phyloP scores from a whole-genome alignment of 1,140 invertebrate genomes.

The Callitettix versicolor region DNA sequence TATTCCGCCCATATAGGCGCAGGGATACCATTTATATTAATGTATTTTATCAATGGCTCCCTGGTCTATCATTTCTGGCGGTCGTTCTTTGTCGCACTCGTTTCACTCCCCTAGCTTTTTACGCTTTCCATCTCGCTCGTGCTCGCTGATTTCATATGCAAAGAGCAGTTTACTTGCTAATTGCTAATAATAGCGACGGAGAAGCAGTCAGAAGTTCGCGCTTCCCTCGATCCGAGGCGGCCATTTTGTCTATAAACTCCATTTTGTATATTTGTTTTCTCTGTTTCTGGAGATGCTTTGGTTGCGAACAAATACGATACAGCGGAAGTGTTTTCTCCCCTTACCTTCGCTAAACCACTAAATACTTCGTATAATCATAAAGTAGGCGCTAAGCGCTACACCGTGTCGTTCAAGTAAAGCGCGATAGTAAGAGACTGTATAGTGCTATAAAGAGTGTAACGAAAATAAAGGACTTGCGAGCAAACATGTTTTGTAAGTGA shows the following conservation, averaged over 20 bases:
- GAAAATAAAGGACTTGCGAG: too few species aligned
- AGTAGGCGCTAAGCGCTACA: background rate
- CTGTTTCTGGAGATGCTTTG: background rate
- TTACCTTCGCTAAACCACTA: background rate
- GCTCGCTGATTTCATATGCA: conserved; percentile 23
- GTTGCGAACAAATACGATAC: too few species aligned
- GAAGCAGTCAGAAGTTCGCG: conserved; percentile 7
- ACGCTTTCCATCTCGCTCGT: background rate
- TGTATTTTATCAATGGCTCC: conserved; percentile 31
- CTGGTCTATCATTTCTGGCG: conserved; percentile 27
- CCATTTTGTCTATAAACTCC: conserved; percentile 12
- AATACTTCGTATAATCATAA: background rate
- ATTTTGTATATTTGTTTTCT: conserved; percentile 10
- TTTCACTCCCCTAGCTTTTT: background rate
- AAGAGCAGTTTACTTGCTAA: conserved; percentile 25
- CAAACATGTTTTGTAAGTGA: too few species aligned
- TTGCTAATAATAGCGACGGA: conserved; percentile 24
- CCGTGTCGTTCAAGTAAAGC: too few species aligned
- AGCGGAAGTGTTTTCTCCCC: too few species aligned
- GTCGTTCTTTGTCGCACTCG: conserved; percentile 4
- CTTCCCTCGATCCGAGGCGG: background rate
- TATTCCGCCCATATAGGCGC: conserved; percentile 25
- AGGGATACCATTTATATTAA: conserved; percentile 29
- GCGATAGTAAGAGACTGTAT: too few species aligned
- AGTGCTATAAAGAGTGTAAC: too few species aligned